A percentile compares a stretch with the other conserved stretches of the same genome.
Evolutionary conservation across 1,140 invertebrate species (phyloP).

Genomic region (Caenorhabditis briggsae): DNA sequence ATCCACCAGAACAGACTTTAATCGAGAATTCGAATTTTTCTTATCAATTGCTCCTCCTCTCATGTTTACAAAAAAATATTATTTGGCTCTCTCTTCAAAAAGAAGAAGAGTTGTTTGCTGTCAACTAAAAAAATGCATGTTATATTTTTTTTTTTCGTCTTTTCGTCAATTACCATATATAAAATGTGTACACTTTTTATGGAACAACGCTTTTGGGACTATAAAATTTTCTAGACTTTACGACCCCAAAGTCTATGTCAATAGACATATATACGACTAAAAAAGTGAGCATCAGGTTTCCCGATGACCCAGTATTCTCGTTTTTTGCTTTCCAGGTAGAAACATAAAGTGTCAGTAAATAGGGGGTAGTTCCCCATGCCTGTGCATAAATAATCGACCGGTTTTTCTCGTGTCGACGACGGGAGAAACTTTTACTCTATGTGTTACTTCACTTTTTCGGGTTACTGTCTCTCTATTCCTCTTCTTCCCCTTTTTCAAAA

Average conservation of each 20-base stretch:
- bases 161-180: not conserved
- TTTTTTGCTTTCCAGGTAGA: not conserved
- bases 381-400: slow-evolving; percentile 46
- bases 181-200: not conserved
- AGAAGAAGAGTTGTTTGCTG: slow-evolving; percentile 16
- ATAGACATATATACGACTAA: not conserved
- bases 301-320: not conserved
- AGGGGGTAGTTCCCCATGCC: not conserved
- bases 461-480: not conserved
- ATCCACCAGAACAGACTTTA: not conserved
- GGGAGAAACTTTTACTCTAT: too few species aligned
- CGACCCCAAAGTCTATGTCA: slow-evolving; percentile 26
- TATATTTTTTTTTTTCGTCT: too few species aligned
- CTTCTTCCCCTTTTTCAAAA: not conserved
- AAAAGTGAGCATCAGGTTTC: slow-evolving; percentile 20
- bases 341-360: slow-evolving; percentile 42
- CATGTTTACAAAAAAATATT: slow-evolving; percentile 21
- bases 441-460: not conserved
- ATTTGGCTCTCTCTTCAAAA: not conserved
- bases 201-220: not conserved
- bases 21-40: not conserved
- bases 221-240: slow-evolving; percentile 3
- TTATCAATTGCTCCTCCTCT: not conserved
- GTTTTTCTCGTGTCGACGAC: slow-evolving; percentile 11
- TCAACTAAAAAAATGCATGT: not conserved